These are phyloP conservation scores for Malurus elegans DNA, from an alignment of 2,113 vertebrate species.

Conservation along the genomic window DNA sequence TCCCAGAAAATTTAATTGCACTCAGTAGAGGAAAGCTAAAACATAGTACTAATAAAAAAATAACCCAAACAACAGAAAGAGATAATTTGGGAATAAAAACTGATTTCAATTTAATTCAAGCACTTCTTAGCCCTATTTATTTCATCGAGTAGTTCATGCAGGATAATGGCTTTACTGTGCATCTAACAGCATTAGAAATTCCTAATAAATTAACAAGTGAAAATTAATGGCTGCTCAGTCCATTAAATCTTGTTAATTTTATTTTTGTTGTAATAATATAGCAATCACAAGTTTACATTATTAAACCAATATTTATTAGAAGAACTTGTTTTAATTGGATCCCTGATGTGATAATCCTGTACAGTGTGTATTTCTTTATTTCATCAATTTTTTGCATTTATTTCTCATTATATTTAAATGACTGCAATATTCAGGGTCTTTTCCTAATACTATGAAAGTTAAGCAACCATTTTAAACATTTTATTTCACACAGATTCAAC, in stretches of 20 bases:
- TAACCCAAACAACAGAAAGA: background rate
- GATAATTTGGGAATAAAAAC: conserved; percentile 42
- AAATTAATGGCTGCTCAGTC: conserved; percentile 74
- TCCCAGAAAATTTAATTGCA: conserved; percentile 36
- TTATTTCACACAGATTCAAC: conserved; percentile 36
- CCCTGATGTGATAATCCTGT: conserved; percentile 64
- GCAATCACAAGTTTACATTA: conserved; percentile 70
- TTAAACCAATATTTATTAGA: conserved; percentile 77
- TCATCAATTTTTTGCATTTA: conserved; percentile 62
- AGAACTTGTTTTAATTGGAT: conserved; percentile 72
- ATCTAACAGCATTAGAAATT: conserved; percentile 60
- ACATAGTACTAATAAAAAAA: background rate
- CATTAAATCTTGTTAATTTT: conserved; percentile 80
- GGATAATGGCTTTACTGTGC: conserved; percentile 45
- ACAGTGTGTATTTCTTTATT: conserved; percentile 54
- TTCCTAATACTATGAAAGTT: conserved; percentile 46
- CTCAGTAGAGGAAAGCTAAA: background rate
- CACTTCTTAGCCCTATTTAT: conserved; percentile 45
- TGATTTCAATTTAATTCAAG: conserved; percentile 61
- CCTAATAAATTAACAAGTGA: conserved; percentile 76
- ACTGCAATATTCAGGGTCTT: conserved; percentile 20
- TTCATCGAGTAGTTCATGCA: conserved; percentile 48
- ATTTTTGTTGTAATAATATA: conserved; percentile 66
- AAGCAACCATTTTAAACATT: conserved; percentile 59
- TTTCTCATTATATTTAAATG: conserved; percentile 69